These are phyloP conservation scores for Mohoua ochrocephala DNA, from an alignment of 2,113 vertebrate species.

Conservation along the genomic window DNA sequence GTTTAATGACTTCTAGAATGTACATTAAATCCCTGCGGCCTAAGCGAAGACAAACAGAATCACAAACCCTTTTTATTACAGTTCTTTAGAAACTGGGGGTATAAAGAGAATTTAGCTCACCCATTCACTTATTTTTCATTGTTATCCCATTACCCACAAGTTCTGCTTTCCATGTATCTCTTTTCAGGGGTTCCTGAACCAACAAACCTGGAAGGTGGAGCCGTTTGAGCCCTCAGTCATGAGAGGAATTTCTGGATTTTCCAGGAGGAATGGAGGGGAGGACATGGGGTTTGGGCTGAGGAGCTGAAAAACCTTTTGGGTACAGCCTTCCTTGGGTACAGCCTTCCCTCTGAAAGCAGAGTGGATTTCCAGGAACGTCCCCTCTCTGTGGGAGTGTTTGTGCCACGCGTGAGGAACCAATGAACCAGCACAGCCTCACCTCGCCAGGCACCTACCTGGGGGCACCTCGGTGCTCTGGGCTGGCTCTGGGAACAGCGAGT, in stretches of 20 bases:
- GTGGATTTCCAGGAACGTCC: background rate
- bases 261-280: background rate
- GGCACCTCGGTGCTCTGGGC: background rate
- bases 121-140: background rate
- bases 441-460: fast-evolving
- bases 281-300: background rate
- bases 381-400: too few relatives aligned
- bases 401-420: background rate
- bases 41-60: background rate
- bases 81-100: background rate
- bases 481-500: background rate
- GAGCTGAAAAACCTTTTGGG: background rate
- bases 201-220: background rate
- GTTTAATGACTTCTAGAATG: background rate
- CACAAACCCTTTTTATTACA: background rate
- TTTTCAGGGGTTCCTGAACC: background rate
- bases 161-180: background rate
- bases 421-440: too few relatives aligned
- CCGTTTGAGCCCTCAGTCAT: background rate
- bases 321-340: fast-evolving
- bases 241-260: background rate
- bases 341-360: fast-evolving
- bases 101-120: background rate
- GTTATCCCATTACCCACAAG: background rate
- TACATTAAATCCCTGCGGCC: background rate